phyloP scores from a whole-genome alignment of 2,797 vertebrate genomes.

The Phataginus tetradactyla region DNA sequence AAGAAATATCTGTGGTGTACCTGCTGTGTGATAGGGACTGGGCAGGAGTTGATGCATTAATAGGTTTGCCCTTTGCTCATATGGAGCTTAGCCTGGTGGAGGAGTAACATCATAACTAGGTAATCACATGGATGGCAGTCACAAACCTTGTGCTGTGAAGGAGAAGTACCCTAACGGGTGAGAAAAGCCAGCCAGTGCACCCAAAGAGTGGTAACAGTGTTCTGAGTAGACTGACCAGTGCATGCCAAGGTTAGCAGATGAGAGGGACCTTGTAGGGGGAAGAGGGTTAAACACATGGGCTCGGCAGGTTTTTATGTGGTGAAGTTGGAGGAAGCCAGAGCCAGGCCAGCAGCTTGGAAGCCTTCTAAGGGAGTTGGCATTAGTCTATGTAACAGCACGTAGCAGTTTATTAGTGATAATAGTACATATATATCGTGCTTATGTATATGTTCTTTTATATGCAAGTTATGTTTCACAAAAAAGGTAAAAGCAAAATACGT shows the following conservation, averaged over 20 bases:
- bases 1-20: neutral
- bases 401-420: neutral
- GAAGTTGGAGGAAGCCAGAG: neutral
- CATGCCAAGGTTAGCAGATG: neutral
- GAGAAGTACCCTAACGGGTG: too few relatives aligned
- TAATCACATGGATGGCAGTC: too few relatives aligned
- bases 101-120: neutral
- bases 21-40: neutral
- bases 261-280: neutral
- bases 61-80: neutral
- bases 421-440: too few relatives aligned
- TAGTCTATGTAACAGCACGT: too few relatives aligned
- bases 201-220: neutral
- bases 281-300: neutral
- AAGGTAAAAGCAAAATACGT: neutral
- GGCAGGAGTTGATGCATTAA: neutral
- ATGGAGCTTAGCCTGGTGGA: neutral
- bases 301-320: neutral
- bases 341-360: neutral
- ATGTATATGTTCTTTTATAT: rapidly evolving
- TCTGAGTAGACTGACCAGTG: neutral
- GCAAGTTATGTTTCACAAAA: too few relatives aligned
- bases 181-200: neutral
- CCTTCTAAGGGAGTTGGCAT: rapidly evolving
- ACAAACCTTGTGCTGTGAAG: neutral